Base-by-base conservation (phyloP, 2,113 vertebrate genomes). In the Megaptera novaeangliae region DNA sequence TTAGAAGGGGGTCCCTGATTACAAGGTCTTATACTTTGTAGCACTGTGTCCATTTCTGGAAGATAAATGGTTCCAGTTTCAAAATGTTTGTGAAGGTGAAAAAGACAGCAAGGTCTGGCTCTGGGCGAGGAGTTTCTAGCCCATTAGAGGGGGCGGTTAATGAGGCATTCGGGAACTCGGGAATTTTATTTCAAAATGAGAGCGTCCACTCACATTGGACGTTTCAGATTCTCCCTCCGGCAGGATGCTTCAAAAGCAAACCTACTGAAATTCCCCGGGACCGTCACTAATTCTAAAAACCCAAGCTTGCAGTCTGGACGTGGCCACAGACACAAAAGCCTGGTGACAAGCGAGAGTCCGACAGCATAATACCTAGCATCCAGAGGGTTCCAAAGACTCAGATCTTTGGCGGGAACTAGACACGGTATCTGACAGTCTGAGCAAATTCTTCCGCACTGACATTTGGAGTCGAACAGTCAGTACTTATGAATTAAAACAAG, bases 61-160 rank as follows among this genome's bases (percentile, higher is more conserved):
- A 71, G 39, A 69, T 59, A 78, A 89, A 61, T 12, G n/a, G 49
- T 57, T 97, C 93, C 95, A 88, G 88, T 91, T 88, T 84, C 23
- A n/a, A 78, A 88, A 87, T 36, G 88, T 23, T 31, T 1, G 0
- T 11, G 81, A 72, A 21, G 31, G 29, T 21, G 44, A 71, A 34
- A 3, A 18, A 29, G 41, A 36, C 9, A 15, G 17, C 23, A 1
- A 25, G 59, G 3, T 4, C 21, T 10, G 57, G 88, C 31, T 61
- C 69, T 8, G 23, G 63, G 41, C 0, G 9, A 57, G 66, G 36
- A 1, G 11, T 14, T 34, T 23, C 31, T 25, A 23, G 3, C 69
- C 59, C 18, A 6, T 34, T 2, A 3, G 4, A 15, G 1, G 6
- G 34, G 91, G 13, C 1, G 0, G 29, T 5, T 3, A 1, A 18